A percentile compares a stretch with the other conserved stretches of the same genome.
Conservation (phyloP, 1,140 invertebrate species). For the Drosophila biarmipes region DNA sequence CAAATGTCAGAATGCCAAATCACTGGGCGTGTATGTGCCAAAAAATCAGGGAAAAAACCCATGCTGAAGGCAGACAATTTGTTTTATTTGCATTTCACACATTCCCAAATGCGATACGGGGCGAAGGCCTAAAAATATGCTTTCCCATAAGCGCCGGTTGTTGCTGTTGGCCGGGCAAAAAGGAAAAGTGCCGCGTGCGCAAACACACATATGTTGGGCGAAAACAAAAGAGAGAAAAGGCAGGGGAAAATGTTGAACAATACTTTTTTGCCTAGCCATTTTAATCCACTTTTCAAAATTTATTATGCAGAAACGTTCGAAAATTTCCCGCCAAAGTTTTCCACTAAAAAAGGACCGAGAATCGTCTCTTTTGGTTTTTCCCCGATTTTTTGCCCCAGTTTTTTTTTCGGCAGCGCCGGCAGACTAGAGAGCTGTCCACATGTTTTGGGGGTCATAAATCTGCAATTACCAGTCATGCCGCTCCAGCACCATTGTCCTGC, state of each 20-base stretch:
- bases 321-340: conserved; percentile 56
- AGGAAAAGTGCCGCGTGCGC: conserved; percentile 33
- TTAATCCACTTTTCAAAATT: conserved; percentile 76
- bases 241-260: conserved; percentile 15
- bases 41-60: not conserved
- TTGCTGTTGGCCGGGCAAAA: conserved; percentile 31
- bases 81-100: conserved; percentile 56
- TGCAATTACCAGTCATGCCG: conserved; percentile 71
- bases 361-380: conserved; percentile 7
- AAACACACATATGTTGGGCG: conserved; percentile 3
- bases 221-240: conserved; percentile 9
- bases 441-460: conserved; percentile 72
- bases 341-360: conserved; percentile 7
- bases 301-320: conserved; percentile 73
- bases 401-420: conserved; percentile 6
- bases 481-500: conserved; percentile 14
- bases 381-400: not conserved
- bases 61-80: conserved; percentile 23
- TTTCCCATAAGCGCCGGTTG: conserved; percentile 33
- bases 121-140: conserved; percentile 62
- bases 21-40: conserved; percentile 28
- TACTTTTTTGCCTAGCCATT: conserved; percentile 50
- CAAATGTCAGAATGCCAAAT: conserved; percentile 74
- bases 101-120: conserved; percentile 22
- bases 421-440: conserved; percentile 59